Evolutionary conservation across 2,797 vertebrate species (phyloP).

Genomic region (Eidolon dupreanum): DNA sequence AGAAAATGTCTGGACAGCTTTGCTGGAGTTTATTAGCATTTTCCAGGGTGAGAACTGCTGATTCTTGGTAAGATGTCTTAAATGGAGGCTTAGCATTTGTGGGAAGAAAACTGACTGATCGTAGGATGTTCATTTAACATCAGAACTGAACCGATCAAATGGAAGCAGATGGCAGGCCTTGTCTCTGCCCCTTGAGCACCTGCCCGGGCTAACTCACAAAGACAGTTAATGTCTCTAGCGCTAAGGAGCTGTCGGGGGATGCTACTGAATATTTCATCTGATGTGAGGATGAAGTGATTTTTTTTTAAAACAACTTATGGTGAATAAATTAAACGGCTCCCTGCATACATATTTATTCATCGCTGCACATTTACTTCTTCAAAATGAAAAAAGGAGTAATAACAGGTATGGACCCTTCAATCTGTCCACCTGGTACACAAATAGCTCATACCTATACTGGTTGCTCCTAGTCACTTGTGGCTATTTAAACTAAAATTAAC

Average conservation of each 20-base stretch:
- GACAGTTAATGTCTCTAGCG: slow-evolving; percentile 56
- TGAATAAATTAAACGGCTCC: slow-evolving; percentile 77
- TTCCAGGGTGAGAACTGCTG: neutral
- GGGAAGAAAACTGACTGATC: slow-evolving; percentile 51
- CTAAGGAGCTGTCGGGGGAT: slow-evolving; percentile 45
- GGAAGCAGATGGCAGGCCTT: slow-evolving; percentile 77
- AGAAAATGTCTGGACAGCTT: neutral
- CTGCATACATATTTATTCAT: slow-evolving; percentile 66
- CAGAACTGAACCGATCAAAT: slow-evolving; percentile 66
- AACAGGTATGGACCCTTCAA: neutral
- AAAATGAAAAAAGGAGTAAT: neutral
- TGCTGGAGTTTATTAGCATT: neutral
- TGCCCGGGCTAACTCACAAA: slow-evolving; percentile 69
- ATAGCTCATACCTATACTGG: neutral
- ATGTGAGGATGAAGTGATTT: slow-evolving; percentile 65
- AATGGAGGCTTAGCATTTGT: slow-evolving; percentile 28
- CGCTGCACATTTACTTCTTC: slow-evolving; percentile 27
- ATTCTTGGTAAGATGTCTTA: slow-evolving; percentile 49
- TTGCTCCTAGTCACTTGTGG: neutral
- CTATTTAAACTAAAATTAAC: neutral
- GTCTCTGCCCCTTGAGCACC: slow-evolving; percentile 68
- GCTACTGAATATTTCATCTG: slow-evolving; percentile 81
- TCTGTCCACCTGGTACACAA: neutral
- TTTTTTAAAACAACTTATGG: slow-evolving; percentile 35
- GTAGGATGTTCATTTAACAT: neutral